Base-by-base conservation (phyloP, 2,797 vertebrate genomes). In the Sebastes hubbsi region DNA sequence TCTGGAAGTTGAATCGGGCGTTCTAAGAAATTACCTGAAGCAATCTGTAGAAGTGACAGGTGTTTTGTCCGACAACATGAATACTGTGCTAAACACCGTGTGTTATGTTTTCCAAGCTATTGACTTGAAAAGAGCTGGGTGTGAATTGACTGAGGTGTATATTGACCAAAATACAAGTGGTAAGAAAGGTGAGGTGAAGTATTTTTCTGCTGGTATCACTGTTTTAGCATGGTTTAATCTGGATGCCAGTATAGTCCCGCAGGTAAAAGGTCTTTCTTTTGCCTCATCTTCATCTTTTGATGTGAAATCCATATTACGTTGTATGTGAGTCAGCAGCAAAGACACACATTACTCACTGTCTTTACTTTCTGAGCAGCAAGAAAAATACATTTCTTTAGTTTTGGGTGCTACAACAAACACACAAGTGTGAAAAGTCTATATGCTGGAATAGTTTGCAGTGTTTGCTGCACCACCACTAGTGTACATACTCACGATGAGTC, bases 1-100 rank as follows among this genome's bases (percentile, higher is more conserved):
- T 85, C 42, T 77, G 56, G 72, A 89, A 90, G 82, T 78, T 81
- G 72, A 85, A 72, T 77, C 75, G 71, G 79, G 56, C 77, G 49
- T 86, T 88, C n/a, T 38, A 58, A 70, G 75, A 90, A 87, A 86
- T 82, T 69, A 84, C 78, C 58, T 27, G 20, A 65, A 74, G 81
- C 62, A 46, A 38, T 86, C 82, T 86, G 60, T 86, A 66, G 75
- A 87, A 36, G 71, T 88, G 81, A 81, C 81, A 66, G 59, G 36
- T 82, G 61, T 63, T 56, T 78, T 76, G 22, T 72, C 14, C 55
- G 36, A 63, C 64, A 72, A 65, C 65, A 54, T 46, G 58, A 58
- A 49, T 2, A 22, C 14, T 29, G 18, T 77, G 75, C 72, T 71
- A 61, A 80, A 88, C 38, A n/a, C 25, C 18, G 18, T 38, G 59